These are phyloP conservation scores for Hydropsyche betteni DNA, from an alignment of 2,888 invertebrate genomes.

Conservation along the genomic window DNA sequence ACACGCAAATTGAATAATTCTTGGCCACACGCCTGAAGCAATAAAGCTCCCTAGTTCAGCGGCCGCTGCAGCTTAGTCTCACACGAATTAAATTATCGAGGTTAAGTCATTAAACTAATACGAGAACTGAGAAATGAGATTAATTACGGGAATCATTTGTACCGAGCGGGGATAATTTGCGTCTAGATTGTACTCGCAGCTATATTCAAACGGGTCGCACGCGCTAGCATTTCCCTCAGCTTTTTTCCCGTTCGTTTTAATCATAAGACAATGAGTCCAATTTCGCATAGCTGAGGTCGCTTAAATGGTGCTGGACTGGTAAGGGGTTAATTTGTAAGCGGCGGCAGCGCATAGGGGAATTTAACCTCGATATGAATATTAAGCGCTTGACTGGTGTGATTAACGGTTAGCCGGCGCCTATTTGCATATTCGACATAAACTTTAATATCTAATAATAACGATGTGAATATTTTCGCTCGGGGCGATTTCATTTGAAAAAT, in stretches of 20 bases:
- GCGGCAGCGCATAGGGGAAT: slow-evolving; percentile 8
- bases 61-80: slow-evolving; percentile 5
- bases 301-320: neutral
- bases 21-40: slow-evolving; percentile 7
- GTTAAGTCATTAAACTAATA: slow-evolving; percentile 32
- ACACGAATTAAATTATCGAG: slow-evolving; percentile 28
- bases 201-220: slow-evolving; percentile 12
- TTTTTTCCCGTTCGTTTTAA: too few relatives aligned
- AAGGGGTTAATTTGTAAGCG: slow-evolving; percentile 22
- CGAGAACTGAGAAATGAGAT: slow-evolving; percentile 25
- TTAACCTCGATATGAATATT: slow-evolving; percentile 29
- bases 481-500: too few relatives aligned
- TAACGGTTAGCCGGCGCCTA: slow-evolving; percentile 26
- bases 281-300: neutral
- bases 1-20: slow-evolving; percentile 20
- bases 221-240: neutral
- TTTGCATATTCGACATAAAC: slow-evolving; percentile 32
- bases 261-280: too few relatives aligned
- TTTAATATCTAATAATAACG: slow-evolving; percentile 30
- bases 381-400: slow-evolving; percentile 24
- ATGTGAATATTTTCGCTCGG: slow-evolving; percentile 10
- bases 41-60: slow-evolving; percentile 18
- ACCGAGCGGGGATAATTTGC: slow-evolving; percentile 20
- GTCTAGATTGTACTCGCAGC: neutral
- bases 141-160: slow-evolving; percentile 15